A percentile compares a stretch with the other conserved stretches of the same genome.
Evolutionary conservation across 2,113 vertebrate species (phyloP).

Genomic region (Baryphthengus martii): DNA sequence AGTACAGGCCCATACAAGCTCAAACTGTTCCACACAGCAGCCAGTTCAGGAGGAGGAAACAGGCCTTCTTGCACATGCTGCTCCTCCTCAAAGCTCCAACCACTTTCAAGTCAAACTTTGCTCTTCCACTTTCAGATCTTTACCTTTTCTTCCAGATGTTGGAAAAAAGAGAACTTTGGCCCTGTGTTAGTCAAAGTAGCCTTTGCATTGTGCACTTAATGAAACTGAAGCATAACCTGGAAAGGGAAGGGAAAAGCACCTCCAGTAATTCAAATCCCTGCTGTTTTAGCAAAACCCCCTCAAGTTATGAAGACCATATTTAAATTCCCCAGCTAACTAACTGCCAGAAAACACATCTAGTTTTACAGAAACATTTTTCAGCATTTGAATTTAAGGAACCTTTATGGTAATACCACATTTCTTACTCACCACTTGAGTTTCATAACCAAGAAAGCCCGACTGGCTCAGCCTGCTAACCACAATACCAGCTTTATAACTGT

Average conservation of each 20-base stretch:
- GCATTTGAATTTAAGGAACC: not conserved
- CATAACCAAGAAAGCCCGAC: not conserved
- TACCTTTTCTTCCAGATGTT: not conserved
- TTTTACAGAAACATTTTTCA: not conserved
- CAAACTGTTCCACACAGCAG: rapidly evolving
- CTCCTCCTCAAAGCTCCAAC: not conserved
- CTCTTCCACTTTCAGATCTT: not conserved
- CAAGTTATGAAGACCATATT: not conserved
- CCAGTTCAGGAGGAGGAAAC: not conserved
- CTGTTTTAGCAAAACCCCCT: not conserved
- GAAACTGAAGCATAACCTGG: not conserved
- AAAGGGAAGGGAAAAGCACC: not conserved
- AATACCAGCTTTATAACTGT: not conserved
- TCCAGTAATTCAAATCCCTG: not conserved
- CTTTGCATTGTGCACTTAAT: not conserved
- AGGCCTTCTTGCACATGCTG: rapidly evolving
- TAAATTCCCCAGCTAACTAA: not conserved
- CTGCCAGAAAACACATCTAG: not conserved
- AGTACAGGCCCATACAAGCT: not conserved
- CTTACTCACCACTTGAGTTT: not conserved
- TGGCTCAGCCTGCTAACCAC: not conserved
- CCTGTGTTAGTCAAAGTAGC: not conserved
- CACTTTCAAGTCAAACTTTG: not conserved
- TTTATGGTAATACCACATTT: not conserved
- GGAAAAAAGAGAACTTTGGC: not conserved